Evolutionary conservation across 2,113 vertebrate genomes (phyloP), one percentile per base, ranked within the genome.

Genomic region (Hyperoodon ampullatus): DNA sequence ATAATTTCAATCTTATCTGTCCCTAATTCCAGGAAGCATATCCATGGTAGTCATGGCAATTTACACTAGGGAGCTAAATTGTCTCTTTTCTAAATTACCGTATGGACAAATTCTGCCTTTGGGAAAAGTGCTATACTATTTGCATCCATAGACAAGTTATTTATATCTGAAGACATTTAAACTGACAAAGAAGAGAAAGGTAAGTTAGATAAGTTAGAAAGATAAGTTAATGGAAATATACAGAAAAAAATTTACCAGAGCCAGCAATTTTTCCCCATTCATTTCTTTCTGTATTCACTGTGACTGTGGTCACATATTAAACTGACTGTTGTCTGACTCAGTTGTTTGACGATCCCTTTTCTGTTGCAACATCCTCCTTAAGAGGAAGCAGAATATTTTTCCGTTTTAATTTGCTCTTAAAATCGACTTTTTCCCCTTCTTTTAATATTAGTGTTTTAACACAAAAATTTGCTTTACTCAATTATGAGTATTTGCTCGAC

Each of bases 71-170:
- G 10, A 95, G 61, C 13, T 93, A 97, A 96, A 93, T 60, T 16
- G 61, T 19, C 35, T 96, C 33, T 71, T 94, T 55, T 24, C 90
- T 95, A 95, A 97, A 95, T 97, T 66, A 82, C 14, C 35, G 39
- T 65, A 81, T 30, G 42, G 66, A 96, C 65, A 97, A 77, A 93
- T 88, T 94, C 90, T 96, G 81, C 72, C 78, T 47, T 19, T 66
- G 75, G 89, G 81, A 94, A 93, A 92, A 93, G 78, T 8, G 0
- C 58, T 28, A 23, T 87, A 58, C n/a, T 94, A 78, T 80, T 88
- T 93, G 70, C 33, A 94, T 75, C 61, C 66, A 50, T 55, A 66
- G 71, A 90, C 50, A 84, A 90, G 86, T 33, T 93, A 65, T 93
- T 96, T 96, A 86, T 75, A 85, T 61, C 16, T 47, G n/a, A 81